Conservation (phyloP, 1,140 invertebrate species). For the Sipha flava region DNA sequence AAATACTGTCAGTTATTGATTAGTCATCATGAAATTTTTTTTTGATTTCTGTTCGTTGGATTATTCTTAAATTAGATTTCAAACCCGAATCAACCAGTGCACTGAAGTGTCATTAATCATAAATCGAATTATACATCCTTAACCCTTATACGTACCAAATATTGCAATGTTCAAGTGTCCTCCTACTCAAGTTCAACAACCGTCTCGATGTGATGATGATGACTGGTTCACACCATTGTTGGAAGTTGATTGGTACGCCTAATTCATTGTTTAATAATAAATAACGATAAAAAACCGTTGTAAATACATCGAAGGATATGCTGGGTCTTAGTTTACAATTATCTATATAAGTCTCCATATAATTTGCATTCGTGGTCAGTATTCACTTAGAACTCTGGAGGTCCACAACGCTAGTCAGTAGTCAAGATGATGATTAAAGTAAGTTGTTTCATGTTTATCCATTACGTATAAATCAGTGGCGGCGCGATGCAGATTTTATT, state of each 20-base stretch:
- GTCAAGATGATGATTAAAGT: neutral
- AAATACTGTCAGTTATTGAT: neutral
- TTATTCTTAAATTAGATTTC: neutral
- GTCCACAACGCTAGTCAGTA: neutral
- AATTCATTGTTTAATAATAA: conserved; percentile 24
- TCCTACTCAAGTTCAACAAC: conserved; percentile 32
- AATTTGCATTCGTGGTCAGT: neutral
- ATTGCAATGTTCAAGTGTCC: conserved; percentile 19
- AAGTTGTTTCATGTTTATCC: neutral
- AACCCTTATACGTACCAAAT: neutral
- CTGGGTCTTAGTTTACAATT: neutral
- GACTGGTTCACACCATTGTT: conserved; percentile 23
- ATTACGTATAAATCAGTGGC: too few relatives aligned
- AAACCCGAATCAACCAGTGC: neutral
- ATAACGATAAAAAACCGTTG: conserved; percentile 10
- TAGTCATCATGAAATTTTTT: neutral
- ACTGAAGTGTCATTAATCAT: conserved; percentile 9
- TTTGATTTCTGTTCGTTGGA: neutral
- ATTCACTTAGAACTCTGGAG: neutral
- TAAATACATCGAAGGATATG: neutral
- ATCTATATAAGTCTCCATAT: neutral
- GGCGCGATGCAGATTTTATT: too few relatives aligned
- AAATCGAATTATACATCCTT: neutral
- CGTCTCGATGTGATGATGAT: conserved; percentile 11
- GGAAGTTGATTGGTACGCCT: neutral